Evolutionary conservation across 2,888 invertebrate species (phyloP), one percentile per base, ranked within the genome.

Genomic region (Microchrysa polita): DNA sequence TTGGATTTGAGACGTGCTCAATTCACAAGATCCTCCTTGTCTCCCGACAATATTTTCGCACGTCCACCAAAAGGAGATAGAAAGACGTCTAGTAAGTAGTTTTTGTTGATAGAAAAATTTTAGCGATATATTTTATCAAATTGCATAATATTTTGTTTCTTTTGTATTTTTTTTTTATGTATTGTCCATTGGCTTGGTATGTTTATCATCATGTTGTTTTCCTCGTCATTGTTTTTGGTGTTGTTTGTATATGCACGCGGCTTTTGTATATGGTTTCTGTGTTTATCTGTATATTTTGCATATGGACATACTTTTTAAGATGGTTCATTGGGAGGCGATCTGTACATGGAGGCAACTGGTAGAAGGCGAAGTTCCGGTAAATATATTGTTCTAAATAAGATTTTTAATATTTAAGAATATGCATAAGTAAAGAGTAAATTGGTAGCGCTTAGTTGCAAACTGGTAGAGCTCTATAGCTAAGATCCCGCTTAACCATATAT

Each of bases 331-430:
- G 72, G 78, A 82, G 82, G 80, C 78, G 82, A 83, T 80, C 81
- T 82, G 76, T 83, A 83, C 80, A 80, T 81, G 77, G 83, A 84
- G 81, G 83, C 84, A 79, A 84, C 83, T 76, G 84, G 83, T 79
- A 82, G 83, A 73, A 80, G 83, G 78, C 81, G 81, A 60, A 83
- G 83, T 79, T 83, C 83, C 82, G 83, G 84, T 84, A 83, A 81
- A 81, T 78, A 63, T 73, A 76, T 63, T 34, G 52, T 42, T 18
- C 40, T 1, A 40, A 16, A 61, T 1, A 23, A 59, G 40, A 7
- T 72, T 16, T 1, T 27, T 16, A 18, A 18, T 57, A 18, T 55
- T 44, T 34, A 20, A 12, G 18, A 20, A 72, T 23, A 72, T n/a
- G 34, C 14, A 72, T 14, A 59, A 59, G 22, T 14, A 23, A n/a